Evolutionary conservation across 2,113 vertebrate genomes (phyloP).

Genomic region (Dasyprocta punctata): DNA sequence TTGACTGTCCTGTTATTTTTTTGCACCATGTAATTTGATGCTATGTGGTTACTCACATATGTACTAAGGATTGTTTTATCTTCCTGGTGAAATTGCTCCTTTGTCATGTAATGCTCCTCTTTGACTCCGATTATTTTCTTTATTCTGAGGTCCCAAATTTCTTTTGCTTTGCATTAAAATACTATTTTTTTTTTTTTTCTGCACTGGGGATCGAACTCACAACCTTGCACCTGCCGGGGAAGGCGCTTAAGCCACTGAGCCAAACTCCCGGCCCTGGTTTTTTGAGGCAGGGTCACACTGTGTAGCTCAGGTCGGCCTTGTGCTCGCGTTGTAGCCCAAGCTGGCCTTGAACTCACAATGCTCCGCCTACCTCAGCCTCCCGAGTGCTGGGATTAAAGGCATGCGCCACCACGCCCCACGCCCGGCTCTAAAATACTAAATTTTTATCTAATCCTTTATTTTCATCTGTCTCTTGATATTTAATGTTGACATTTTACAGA

Average conservation of each 20-base stretch:
- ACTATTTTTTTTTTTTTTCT: too few species aligned
- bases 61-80: not conserved
- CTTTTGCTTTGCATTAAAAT: not conserved
- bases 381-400: too few species aligned
- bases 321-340: too few species aligned
- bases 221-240: too few species aligned
- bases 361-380: too few species aligned
- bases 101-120: not conserved
- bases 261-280: too few species aligned
- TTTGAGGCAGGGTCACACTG: too few species aligned
- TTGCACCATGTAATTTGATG: not conserved
- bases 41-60: not conserved
- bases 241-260: too few species aligned
- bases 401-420: too few species aligned
- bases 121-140: not conserved
- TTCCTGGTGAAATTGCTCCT: not conserved
- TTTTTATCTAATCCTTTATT: not conserved
- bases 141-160: not conserved
- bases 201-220: too few species aligned
- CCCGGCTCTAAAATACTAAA: not conserved
- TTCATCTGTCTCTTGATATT: not conserved
- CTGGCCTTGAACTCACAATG: too few species aligned
- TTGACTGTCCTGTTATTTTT: not conserved
- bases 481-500: not conserved
- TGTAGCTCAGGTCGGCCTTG: too few species aligned